Base-by-base conservation (phyloP, 37 sponge, comb jelly and placozoan species). In the Spongilla lacustris region DNA sequence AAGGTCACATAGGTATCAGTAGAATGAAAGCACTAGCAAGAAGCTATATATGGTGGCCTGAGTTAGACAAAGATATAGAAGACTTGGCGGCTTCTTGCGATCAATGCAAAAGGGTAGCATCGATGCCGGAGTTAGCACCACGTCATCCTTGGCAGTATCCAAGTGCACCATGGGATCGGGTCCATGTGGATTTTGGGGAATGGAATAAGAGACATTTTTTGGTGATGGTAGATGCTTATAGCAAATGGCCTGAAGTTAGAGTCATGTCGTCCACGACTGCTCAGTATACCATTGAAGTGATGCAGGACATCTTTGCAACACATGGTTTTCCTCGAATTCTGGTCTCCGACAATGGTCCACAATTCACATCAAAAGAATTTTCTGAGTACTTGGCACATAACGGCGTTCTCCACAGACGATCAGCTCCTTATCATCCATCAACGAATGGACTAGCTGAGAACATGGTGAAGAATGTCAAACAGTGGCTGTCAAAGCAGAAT, bases 161-260 rank as follows among this genome's bases (percentile, higher is more conserved):
- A 25, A 81, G 37, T 81, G 5, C 27, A 36, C 83, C 71, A 34
- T 70, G 84, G 74, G 46, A 83, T 21, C 37, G 84, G 2, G 27
- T 83, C 12, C 74, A 83, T 28, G 3, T 83, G 58, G 73, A 83
- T 72, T 83, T 83, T 83, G 84, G 36, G 23, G 74, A 28, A 36
- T 74, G 23, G 22, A 29, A 74, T 32, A n/a, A 26, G 23, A 4
- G 22, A 29, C 75, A 74, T 21, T 28, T 74, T 28, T 74, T 74
- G 66, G 26, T 83, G 17, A 36, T 81, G 28, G n/a, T 26, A 13
- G 82, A 81, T 68, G 82, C 82, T 11, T 74, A 83, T 28, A 73
- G 50, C 4, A 83, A 83, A 50, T 74, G 84, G 84, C 84, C 84
- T 6, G 84, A 83, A 73, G 74, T 83, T 22, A 35, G 75, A 37